These are phyloP conservation scores for Oceanodroma tethys DNA, from an alignment of 2,113 vertebrate species.

Conservation along the genomic window DNA sequence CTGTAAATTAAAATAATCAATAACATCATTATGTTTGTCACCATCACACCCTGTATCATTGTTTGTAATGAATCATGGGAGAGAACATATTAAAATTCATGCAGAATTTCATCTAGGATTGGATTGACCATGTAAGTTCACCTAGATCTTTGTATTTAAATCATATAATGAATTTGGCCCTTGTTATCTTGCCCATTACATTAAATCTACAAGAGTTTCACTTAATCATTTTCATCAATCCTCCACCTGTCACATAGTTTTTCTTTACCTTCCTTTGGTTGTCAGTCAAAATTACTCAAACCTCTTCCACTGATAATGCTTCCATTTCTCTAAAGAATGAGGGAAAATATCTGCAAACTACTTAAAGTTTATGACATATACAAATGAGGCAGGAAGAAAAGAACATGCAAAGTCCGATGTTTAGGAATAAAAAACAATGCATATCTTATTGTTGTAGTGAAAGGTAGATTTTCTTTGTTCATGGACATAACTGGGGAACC, in stretches of 20 bases:
- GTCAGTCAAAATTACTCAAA: background rate
- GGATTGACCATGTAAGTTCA: background rate
- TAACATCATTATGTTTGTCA: background rate
- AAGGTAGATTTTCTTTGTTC: background rate
- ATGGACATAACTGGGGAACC: background rate
- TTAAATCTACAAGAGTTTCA: background rate
- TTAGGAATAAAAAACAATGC: background rate
- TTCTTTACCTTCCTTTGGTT: background rate
- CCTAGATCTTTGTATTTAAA: background rate
- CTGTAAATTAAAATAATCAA: background rate
- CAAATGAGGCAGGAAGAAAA: background rate
- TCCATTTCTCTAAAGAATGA: background rate
- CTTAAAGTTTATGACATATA: background rate
- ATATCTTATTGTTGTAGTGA: background rate
- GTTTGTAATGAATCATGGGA: background rate
- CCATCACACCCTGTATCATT: background rate
- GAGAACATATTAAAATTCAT: background rate
- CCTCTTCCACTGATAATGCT: background rate
- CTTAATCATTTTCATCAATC: background rate
- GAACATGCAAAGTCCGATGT: background rate
- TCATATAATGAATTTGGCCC: background rate
- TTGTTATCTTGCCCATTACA: background rate
- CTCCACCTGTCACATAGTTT: background rate
- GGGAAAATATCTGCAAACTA: background rate
- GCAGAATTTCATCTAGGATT: background rate